Evolutionary conservation across 2,113 vertebrate genomes (phyloP).

Genomic region (Alethe castanea): DNA sequence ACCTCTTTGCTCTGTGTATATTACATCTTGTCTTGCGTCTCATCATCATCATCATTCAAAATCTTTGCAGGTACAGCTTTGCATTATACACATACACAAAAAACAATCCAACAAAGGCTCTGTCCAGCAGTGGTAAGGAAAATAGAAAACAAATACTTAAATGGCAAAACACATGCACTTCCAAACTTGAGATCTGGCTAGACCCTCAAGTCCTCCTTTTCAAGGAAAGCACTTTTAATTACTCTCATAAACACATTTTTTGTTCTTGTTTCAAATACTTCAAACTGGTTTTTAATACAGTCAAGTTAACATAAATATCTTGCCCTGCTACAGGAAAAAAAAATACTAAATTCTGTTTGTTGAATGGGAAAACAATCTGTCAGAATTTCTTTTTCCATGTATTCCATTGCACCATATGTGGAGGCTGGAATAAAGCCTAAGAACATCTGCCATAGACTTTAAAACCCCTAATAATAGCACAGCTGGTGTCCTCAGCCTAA

Average conservation of each 20-base stretch:
- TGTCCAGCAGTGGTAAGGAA: neutral
- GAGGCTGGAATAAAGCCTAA: slow-evolving; percentile 56
- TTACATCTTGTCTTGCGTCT: neutral
- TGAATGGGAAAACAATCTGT: slow-evolving; percentile 15
- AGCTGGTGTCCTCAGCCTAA: slow-evolving; percentile 72
- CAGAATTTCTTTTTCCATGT: slow-evolving; percentile 9
- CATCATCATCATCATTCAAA: neutral
- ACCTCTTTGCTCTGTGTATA: neutral
- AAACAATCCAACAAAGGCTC: neutral
- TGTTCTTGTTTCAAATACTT: neutral
- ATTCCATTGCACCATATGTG: slow-evolving; percentile 42
- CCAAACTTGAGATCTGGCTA: neutral
- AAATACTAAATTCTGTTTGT: neutral
- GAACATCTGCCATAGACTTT: slow-evolving; percentile 67
- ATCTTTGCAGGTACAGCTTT: neutral
- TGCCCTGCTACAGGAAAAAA: neutral
- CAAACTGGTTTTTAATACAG: neutral
- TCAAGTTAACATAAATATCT: neutral
- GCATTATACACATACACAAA: neutral
- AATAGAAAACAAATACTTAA: neutral
- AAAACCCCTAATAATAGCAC: slow-evolving; percentile 75
- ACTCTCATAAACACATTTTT: neutral
- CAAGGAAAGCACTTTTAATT: neutral
- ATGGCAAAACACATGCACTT: neutral
- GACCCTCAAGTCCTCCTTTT: neutral